Evolutionary conservation across 2,113 vertebrate species (phyloP).

Genomic region (Chloebia gouldiae): DNA sequence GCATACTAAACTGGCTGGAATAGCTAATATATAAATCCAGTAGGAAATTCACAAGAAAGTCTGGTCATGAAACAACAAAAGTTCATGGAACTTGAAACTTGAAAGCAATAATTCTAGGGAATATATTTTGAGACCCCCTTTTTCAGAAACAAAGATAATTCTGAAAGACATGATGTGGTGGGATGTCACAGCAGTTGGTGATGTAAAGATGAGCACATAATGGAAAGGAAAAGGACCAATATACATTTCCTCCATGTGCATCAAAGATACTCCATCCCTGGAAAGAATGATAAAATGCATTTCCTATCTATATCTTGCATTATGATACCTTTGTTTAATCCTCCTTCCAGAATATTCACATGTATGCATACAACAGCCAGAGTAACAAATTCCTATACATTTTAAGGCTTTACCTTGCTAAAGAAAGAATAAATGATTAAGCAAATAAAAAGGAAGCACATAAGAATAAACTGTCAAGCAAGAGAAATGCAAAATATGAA

Average conservation of each 20-base stretch:
- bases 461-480: neutral
- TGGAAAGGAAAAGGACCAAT: neutral
- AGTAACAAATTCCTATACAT: neutral
- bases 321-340: neutral
- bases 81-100: neutral
- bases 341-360: neutral
- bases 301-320: neutral
- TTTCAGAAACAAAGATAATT: neutral
- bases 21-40: neutral
- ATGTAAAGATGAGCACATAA: neutral
- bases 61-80: neutral
- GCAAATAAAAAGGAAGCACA: neutral
- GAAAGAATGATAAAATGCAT: neutral
- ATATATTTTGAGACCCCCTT: neutral
- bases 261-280: neutral
- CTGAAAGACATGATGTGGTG: neutral
- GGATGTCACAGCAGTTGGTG: neutral
- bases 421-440: neutral
- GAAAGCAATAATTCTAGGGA: neutral
- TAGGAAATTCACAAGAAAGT: neutral
- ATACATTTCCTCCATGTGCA: neutral
- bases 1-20: neutral
- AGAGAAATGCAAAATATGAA: neutral
- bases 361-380: neutral
- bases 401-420: neutral